Conservation (phyloP, 2,888 invertebrate genomes). For the Calliphora vomitoria region DNA sequence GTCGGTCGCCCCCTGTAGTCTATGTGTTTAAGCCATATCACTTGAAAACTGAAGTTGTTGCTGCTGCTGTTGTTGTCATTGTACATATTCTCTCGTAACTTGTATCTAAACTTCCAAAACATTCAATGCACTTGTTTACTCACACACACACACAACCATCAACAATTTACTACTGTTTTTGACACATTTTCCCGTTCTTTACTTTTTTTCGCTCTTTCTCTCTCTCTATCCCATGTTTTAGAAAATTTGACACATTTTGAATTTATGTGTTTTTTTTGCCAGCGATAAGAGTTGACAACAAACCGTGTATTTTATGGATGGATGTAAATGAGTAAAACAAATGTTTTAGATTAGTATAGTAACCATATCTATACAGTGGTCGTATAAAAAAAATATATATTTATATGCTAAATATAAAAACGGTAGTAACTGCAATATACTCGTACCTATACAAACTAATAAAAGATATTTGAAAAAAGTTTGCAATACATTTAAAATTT, state of each 20-base stretch:
- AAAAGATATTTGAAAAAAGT: conserved; percentile 21
- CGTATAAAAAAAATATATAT: neutral
- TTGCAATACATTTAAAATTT: conserved; percentile 44
- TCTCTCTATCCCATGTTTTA: conserved; percentile 16
- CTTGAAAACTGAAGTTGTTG: neutral
- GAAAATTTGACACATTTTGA: conserved; percentile 64
- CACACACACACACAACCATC: neutral
- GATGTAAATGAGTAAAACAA: conserved; percentile 54
- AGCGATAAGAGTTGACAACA: conserved; percentile 59
- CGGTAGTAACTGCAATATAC: neutral
- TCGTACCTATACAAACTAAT: neutral
- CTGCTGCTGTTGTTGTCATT: neutral
- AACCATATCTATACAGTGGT: neutral
- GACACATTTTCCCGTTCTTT: conserved; percentile 14
- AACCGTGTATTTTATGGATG: conserved; percentile 52
- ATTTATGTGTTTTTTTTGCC: conserved; percentile 42
- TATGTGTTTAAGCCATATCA: neutral
- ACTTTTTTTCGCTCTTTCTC: neutral
- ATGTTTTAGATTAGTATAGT: conserved; percentile 53
- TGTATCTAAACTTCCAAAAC: neutral
- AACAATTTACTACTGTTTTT: conserved; percentile 21
- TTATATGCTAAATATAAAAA: neutral
- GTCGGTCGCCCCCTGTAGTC: no score
- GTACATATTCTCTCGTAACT: neutral
- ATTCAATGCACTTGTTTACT: neutral